A percentile compares a stretch with the other conserved stretches of the same genome.
phyloP scores from a whole-genome alignment of 2,888 invertebrate species.

The Andrena camellia region DNA sequence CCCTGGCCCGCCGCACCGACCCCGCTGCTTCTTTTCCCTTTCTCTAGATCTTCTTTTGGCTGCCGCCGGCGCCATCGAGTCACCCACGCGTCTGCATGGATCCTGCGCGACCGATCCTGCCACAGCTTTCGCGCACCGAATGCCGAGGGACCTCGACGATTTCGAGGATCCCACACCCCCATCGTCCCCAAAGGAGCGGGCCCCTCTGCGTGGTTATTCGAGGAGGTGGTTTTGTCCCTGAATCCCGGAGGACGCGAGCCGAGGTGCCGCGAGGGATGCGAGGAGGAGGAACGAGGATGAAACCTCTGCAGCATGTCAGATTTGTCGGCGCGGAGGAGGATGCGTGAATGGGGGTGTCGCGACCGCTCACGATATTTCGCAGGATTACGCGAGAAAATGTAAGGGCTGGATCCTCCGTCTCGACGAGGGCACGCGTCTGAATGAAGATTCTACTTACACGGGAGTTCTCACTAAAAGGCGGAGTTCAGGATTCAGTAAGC shows the following conservation, averaged over 20 bases:
- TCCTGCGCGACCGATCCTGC: slow-evolving; percentile 17
- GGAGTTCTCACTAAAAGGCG: no score
- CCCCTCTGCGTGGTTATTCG: not conserved
- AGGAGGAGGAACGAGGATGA: not conserved
- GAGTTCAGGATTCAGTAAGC: no score
- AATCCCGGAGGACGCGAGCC: not conserved
- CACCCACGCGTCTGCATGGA: slow-evolving; percentile 33
- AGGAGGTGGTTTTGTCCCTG: not conserved
- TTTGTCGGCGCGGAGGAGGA: not conserved
- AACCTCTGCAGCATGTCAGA: not conserved
- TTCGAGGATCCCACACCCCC: not conserved
- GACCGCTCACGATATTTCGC: not conserved
- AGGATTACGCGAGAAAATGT: no score
- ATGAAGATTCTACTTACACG: no score
- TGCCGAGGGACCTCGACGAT: slow-evolving; percentile 17
- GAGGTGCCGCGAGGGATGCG: not conserved
- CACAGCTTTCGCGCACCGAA: not conserved
- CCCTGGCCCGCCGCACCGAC: slow-evolving; percentile 48
- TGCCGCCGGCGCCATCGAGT: slow-evolving; percentile 59
- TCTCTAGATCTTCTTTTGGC: slow-evolving; percentile 50
- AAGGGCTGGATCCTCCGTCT: no score
- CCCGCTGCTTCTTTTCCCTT: slow-evolving; percentile 56
- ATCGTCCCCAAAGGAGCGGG: no score
- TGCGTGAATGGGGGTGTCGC: not conserved
- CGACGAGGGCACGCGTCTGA: no score